phyloP scores from a whole-genome alignment of 2,113 vertebrate species.

The Amphilophus citrinellus region DNA sequence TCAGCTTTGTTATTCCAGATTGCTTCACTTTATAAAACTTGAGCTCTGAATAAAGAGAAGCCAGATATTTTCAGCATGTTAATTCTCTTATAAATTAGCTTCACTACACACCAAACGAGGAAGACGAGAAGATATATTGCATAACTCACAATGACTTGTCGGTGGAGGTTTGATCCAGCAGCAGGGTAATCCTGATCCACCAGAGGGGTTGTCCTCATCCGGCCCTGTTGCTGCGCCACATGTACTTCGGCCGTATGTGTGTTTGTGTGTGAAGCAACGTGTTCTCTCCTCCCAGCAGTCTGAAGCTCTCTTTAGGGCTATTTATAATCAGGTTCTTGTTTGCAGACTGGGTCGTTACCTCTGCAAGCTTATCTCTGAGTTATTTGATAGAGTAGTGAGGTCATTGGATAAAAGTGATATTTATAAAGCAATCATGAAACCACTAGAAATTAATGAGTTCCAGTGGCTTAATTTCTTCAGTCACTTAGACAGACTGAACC shows the following conservation, averaged over 20 bases:
- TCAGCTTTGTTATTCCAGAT: constrained; percentile 68
- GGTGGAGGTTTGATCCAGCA: constrained; percentile 44
- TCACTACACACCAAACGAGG: constrained; percentile 8
- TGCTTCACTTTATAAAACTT: constrained; percentile 49
- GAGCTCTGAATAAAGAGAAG: constrained; percentile 29
- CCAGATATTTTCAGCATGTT: constrained; percentile 10
- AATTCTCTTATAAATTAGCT: constrained; percentile 20
- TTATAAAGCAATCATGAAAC: not conserved
- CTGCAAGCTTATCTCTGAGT: constrained; percentile 60
- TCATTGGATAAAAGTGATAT: constrained; percentile 51
- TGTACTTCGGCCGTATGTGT: constrained; percentile 18
- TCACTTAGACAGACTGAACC: constrained; percentile 30
- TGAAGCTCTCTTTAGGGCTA: constrained; percentile 51
- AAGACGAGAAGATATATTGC: constrained; percentile 55
- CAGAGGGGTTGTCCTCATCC: constrained; percentile 54
- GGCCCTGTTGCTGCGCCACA: constrained; percentile 53
- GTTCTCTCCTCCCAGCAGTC: constrained; percentile 69
- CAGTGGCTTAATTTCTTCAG: constrained; percentile 43
- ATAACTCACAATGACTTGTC: constrained; percentile 57
- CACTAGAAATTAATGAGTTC: constrained; percentile 43
- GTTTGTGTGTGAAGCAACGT: constrained; percentile 27
- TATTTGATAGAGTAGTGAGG: constrained; percentile 64
- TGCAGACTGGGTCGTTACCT: constrained; percentile 59
- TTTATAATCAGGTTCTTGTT: constrained; percentile 73
- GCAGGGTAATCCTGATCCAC: constrained; percentile 57